phyloP scores from a whole-genome alignment of 2,113 vertebrate genomes.

The Petaurus breviceps region DNA sequence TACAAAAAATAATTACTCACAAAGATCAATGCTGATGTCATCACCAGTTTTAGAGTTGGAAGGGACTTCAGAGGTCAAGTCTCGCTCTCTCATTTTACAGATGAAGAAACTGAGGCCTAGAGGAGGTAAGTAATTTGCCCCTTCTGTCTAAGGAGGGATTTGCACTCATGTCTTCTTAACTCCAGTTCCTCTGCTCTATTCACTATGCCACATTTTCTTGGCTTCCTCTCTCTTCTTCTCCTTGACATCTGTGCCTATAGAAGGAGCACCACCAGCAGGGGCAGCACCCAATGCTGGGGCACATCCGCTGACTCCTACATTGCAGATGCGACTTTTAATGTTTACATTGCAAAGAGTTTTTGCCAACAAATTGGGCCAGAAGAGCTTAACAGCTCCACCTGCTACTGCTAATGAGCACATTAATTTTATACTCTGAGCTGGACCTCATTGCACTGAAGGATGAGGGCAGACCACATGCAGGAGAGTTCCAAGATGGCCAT shows the following conservation, averaged over 20 bases:
- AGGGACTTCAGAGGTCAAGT: neutral
- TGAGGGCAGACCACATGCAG: conserved; percentile 97
- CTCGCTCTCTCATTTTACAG: neutral
- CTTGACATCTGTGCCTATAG: conserved; percentile 84
- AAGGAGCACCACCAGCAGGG: conserved; percentile 77
- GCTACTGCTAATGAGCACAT: conserved; percentile 91
- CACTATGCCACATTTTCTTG: conserved; percentile 86
- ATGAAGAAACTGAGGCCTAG: neutral
- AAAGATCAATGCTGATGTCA: conserved; percentile 99
- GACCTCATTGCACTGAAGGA: conserved; percentile 96
- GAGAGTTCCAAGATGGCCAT: conserved; percentile 98
- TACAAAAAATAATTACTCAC: conserved; percentile 87
- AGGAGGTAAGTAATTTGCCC: neutral
- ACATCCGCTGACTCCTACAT: conserved; percentile 92
- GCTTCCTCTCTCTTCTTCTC: conserved; percentile 98
- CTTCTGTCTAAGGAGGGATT: neutral
- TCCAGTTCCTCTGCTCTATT: neutral
- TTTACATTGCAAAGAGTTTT: conserved; percentile 93
- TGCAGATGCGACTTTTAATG: conserved; percentile 96
- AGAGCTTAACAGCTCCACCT: conserved; percentile 89
- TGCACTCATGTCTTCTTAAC: neutral
- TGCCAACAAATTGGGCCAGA: conserved; percentile 92
- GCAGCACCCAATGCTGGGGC: conserved; percentile 85
- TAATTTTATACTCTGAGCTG: conserved; percentile 95
- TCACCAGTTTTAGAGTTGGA: neutral